Percentiles rank a stretch among this genome's conserved stretches.
Evolutionary conservation across 2,797 vertebrate species (phyloP).

Genomic region (Dermochelys coriacea): DNA sequence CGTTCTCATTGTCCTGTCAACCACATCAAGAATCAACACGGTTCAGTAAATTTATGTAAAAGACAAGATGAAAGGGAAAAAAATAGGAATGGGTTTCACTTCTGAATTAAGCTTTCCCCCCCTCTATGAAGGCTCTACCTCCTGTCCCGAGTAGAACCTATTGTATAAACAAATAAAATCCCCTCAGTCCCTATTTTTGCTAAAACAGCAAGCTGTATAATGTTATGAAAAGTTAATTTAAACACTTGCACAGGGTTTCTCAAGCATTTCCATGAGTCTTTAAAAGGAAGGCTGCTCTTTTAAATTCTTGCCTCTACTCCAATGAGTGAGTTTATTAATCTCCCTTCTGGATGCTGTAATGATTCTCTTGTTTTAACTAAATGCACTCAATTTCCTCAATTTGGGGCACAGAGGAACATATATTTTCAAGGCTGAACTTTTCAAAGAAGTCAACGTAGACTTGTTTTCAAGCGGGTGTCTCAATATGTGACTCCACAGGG

Average conservation of each 20-base stretch:
- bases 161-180: background rate
- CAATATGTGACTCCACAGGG: background rate
- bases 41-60: background rate
- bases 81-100: background rate
- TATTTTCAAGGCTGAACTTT: background rate
- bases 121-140: background rate
- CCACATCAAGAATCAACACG: background rate
- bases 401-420: background rate
- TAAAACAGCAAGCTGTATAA: background rate
- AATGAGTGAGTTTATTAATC: background rate
- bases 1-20: background rate
- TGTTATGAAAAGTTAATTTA: background rate
- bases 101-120: rapidly evolving
- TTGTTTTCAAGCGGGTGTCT: background rate
- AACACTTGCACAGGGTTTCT: background rate
- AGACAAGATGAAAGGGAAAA: background rate
- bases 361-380: background rate
- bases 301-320: background rate
- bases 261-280: background rate
- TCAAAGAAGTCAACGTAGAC: background rate
- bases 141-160: background rate
- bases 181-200: background rate
- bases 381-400: background rate
- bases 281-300: background rate
- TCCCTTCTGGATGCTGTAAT: background rate